Conservation (phyloP, 2,113 vertebrate genomes). For the Tor tambroides region DNA sequence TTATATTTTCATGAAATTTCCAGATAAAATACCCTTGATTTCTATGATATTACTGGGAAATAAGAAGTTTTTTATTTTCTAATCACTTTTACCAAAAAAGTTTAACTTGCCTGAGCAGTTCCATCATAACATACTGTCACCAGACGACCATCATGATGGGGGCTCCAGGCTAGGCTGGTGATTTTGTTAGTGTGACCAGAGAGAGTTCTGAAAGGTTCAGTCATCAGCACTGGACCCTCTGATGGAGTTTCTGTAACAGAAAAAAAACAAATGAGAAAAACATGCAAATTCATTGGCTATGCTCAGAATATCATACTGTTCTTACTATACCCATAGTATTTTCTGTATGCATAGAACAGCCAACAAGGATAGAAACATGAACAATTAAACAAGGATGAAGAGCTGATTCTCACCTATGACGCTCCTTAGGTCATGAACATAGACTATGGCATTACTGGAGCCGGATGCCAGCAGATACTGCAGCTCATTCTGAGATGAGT, state of each 20-base stretch:
- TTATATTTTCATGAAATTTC: not conserved
- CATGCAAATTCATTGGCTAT: not conserved
- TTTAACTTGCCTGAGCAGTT: slow-evolving; percentile 87
- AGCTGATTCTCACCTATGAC: slow-evolving; percentile 76
- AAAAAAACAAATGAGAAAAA: slow-evolving; percentile 24
- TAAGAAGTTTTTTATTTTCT: not conserved
- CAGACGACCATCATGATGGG: slow-evolving; percentile 86
- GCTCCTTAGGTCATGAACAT: slow-evolving; percentile 84
- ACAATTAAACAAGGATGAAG: not conserved
- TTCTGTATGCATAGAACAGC: not conserved
- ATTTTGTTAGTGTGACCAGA: slow-evolving; percentile 92
- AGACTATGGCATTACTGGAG: slow-evolving; percentile 89
- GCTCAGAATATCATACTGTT: not conserved
- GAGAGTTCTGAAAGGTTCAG: slow-evolving; percentile 88
- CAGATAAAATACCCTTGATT: not conserved
- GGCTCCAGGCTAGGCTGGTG: slow-evolving; percentile 92
- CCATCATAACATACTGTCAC: slow-evolving; percentile 92
- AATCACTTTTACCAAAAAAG: not conserved
- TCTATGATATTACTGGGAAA: not conserved
- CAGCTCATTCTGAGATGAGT: slow-evolving; percentile 76
- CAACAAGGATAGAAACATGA: not conserved
- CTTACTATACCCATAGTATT: not conserved
- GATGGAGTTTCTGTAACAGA: slow-evolving; percentile 76
- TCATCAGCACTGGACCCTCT: slow-evolving; percentile 79
- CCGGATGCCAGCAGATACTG: slow-evolving; percentile 87